Evolutionary conservation across 2,888 invertebrate species (phyloP), one percentile per base, ranked within the genome.

Genomic region (Neoscelio sp.): DNA sequence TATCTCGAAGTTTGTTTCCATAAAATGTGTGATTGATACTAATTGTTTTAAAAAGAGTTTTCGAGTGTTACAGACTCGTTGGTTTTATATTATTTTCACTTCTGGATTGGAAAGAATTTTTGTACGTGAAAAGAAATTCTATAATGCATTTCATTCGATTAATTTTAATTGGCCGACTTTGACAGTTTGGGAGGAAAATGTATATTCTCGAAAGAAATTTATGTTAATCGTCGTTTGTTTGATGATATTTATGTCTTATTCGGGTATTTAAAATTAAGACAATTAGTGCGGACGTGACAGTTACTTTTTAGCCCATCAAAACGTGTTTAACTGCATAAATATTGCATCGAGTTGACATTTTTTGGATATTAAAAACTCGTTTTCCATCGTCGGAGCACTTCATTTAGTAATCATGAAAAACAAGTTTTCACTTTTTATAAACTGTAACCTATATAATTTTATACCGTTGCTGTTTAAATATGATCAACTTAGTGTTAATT

Each of bases 341-440:
- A 23, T 23, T 6, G 6, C 23, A 6, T 23, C 6, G 3, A 6
- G 23, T 23, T 23, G 6, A 23, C 3, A 23, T 48, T 60, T 33
- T 7, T 40, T 20, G 5, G 58, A 52, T 44, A 52, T 52, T 58
- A 42, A 71, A 54, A 71, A 71, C 71, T 71, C 33, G 71, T 71
- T 71, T 56, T 58, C 20, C 58, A 35, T 67, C 56, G 54, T 15
- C 12, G 17, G 5, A 28, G 44, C 15, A 5, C 23, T 23, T 23
- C 23, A 54, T 18, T 33, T 35, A 28, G 2, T 5, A 2, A 44
- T 46, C 23, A 20, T 54, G 71, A 73, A 62, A 73, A 73, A 73
- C 73, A 15, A 73, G 73, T 50, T 74, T 74, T 74, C 74, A 74
- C 74, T 74, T 74, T 74, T 74, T 74, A 74, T 35, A 58, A 40